Percentiles rank a stretch among this genome's conserved stretches.
phyloP scores from a whole-genome alignment of 2,797 vertebrate species.

The Enteromius treurensis region DNA sequence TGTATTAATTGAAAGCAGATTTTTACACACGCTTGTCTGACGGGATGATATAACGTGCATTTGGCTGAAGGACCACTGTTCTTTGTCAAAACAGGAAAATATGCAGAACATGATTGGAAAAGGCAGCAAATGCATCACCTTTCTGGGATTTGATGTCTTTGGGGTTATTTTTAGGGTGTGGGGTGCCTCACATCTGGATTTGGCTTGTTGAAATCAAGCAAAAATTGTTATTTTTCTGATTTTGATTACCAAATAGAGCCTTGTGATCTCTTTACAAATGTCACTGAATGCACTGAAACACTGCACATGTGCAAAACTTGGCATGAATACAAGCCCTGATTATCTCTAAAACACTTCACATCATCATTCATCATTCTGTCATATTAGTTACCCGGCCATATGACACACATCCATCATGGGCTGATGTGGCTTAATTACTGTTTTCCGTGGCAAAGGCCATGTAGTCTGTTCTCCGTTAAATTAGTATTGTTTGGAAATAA shows the following conservation, averaged over 20 bases:
- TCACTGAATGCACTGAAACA: constrained; percentile 68
- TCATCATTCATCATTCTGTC: constrained; percentile 75
- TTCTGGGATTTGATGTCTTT: constrained; percentile 57
- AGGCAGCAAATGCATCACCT: constrained; percentile 53
- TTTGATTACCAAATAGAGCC: constrained; percentile 67
- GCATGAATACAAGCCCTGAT: constrained; percentile 67
- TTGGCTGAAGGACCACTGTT: constrained; percentile 67
- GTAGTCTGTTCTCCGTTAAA: constrained; percentile 54
- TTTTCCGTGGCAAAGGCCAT: constrained; percentile 39
- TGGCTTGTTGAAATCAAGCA: constrained; percentile 63
- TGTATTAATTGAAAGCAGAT: constrained; percentile 76
- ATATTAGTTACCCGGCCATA: constrained; percentile 72
- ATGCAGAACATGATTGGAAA: constrained; percentile 65
- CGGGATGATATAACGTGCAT: constrained; percentile 67
- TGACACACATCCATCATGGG: constrained; percentile 71
- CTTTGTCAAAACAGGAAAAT: constrained; percentile 71
- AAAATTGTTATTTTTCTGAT: constrained; percentile 65
- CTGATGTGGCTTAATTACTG: constrained; percentile 60
- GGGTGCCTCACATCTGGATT: constrained; percentile 69
- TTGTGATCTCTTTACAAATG: constrained; percentile 67
- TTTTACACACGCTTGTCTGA: constrained; percentile 63
- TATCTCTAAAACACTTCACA: constrained; percentile 71
- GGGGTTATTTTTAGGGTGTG: constrained; percentile 43
- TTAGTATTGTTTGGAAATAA: constrained; percentile 3
- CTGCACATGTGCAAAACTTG: constrained; percentile 56